Evolutionary conservation across 1,140 invertebrate species (phyloP).

Genomic region (Andricus grossulariae): DNA sequence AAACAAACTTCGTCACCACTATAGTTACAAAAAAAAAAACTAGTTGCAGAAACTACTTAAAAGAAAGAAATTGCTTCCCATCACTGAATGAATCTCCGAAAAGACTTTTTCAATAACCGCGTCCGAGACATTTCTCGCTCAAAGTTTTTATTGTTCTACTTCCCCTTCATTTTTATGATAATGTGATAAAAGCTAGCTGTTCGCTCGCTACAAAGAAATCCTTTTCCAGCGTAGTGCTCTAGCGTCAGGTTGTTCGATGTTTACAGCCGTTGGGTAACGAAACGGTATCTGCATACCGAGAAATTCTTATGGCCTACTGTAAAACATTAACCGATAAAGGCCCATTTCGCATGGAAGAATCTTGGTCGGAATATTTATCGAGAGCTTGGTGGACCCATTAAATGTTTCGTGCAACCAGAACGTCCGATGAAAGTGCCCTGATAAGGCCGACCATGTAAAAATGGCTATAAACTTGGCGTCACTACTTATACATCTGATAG

Average conservation of each 20-base stretch:
- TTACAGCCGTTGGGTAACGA: slow-evolving; percentile 10
- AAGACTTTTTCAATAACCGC: neutral
- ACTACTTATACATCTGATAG: slow-evolving; percentile 10
- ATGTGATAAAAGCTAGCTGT: slow-evolving; percentile 1
- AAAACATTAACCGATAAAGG: slow-evolving; percentile 2
- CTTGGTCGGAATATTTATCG: slow-evolving; percentile 47
- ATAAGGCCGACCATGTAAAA: slow-evolving; percentile 45
- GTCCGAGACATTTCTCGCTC: neutral
- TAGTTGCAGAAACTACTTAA: too few relatives aligned
- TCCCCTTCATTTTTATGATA: neutral
- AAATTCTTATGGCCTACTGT: slow-evolving; percentile 26
- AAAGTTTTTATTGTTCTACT: slow-evolving; percentile 18
- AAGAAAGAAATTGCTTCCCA: too few relatives aligned
- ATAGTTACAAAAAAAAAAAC: too few relatives aligned
- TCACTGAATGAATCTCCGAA: too few relatives aligned
- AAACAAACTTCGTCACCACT: too few relatives aligned
- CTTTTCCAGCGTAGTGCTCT: neutral
- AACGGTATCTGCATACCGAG: slow-evolving; percentile 29
- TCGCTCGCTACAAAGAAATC: neutral
- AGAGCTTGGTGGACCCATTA: slow-evolving; percentile 44
- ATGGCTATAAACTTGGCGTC: slow-evolving; percentile 28
- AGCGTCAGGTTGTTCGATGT: neutral
- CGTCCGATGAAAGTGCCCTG: slow-evolving; percentile 52
- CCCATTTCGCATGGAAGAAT: slow-evolving; percentile 35
- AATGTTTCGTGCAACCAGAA: slow-evolving; percentile 31